Evolutionary conservation across 2,113 vertebrate genomes (phyloP), one percentile per base, ranked within the genome.

Genomic region (Dipodomys stephensi): DNA sequence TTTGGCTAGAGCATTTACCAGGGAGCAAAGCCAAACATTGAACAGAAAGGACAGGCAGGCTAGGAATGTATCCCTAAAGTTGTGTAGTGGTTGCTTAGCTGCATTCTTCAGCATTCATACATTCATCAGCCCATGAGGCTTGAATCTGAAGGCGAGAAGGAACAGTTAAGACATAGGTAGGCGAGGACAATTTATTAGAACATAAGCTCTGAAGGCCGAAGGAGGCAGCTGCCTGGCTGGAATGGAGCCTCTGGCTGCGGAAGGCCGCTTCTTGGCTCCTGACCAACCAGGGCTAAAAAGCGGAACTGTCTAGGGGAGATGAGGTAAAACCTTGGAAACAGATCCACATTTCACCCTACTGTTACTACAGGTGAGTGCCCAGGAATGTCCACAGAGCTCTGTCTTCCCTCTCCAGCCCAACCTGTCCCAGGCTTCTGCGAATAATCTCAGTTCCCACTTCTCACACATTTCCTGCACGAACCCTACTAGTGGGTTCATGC

Each of bases 1-100:
- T 83, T 83, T 95, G 78, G 90, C 62, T 18, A 32, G 16, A 22
- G 18, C 44, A 83, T 73, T 78, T 90, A 76, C 89, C 82, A 73
- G 90, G 46, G 27, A 83, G 69, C 73, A 73, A 87, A 84, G 65
- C 85, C 82, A 88, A 85, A 79, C 6, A 67, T 7, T 22, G 82
- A 72, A 79, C 82, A 44, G 27, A 84, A 20, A 71, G 90, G 7
- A n/a, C 30, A 35, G 62, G 64, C 12, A 1, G 64, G 81, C 20
- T 2, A 28, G n/a, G 16, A 12, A 8, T 30, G 28, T 27, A 4
- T 9, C 25, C 72, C 77, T 44, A 1, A 69, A 79, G 83, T 83
- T 84, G 79, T 73, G 35, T 12, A 11, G 44, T 49, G 49, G 72
- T 18, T 12, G 9, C 79, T 79, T 60, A 27, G 77, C 46, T 84